Evolutionary conservation across 2,113 vertebrate species (phyloP), one percentile per base, ranked within the genome.

Genomic region (Aphelocoma coerulescens): DNA sequence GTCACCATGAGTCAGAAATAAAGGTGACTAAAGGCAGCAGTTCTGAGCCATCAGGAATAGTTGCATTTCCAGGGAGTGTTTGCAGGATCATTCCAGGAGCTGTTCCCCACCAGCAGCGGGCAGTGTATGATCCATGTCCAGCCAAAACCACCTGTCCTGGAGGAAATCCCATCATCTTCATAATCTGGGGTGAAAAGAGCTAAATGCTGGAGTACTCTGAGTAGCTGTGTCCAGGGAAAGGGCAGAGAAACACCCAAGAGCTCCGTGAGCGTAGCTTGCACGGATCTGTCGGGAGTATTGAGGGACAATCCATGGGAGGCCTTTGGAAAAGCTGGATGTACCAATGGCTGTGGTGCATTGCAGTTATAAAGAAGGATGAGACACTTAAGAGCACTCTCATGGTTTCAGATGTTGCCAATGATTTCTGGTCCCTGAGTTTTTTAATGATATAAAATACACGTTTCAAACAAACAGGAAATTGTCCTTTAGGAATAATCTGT

Each of bases 31-130:
- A 65, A 74, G 66, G 26, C 51, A 85, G 33, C 30, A 81, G 30
- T 20, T 76, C 73, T 92, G 73, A 46, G 23, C 26, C 20, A 6
- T 14, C 27, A 67, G 55, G 49, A 52, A 27, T 2, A 28, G 24
- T 52, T 87, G 58, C 28, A 19, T 16, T 55, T 46, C 11, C 65
- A 91, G 57, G 30, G 39, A 65, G 33, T 20, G 68, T 81, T 89
- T 10, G 6, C 61, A 78, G 69, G 37, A 23, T 37, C n/a, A 27
- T 61, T 63, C 37, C 62, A 52, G 16, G 48, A 52, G 48, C 37
- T 85, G 68, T 23, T 33, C 52, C n/a, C 4, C 22, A n/a, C 13
- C 6, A 10, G 49, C 61, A 35, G 7, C 0, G 0, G 39, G 51
- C 41, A 71, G 35, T 6, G 24, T 41, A 6, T 6, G 58, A 54